Conservation (phyloP, 2,888 invertebrate species). For the Drosophila parthenogenetica region DNA sequence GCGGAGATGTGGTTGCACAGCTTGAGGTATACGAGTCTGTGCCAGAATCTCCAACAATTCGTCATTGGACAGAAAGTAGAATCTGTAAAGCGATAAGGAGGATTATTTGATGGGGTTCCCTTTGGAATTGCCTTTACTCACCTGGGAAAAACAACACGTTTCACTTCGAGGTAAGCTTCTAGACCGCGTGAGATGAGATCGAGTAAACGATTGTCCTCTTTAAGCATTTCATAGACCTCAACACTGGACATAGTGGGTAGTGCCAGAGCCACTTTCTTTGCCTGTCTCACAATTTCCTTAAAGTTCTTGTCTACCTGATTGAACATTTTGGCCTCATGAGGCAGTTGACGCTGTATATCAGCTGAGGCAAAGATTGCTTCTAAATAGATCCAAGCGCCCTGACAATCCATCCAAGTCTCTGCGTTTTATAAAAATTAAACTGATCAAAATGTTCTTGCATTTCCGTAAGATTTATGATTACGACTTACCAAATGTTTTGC, state of each 20-base stretch:
- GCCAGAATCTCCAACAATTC: slow-evolving; percentile 95
- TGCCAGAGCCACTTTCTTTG: slow-evolving; percentile 92
- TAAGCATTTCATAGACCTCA: slow-evolving; percentile 89
- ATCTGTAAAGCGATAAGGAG: slow-evolving; percentile 82
- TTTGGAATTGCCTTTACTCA: slow-evolving; percentile 24
- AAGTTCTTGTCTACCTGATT: slow-evolving; percentile 94
- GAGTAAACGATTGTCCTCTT: slow-evolving; percentile 91
- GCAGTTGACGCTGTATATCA: slow-evolving; percentile 96
- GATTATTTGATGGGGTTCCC: no score
- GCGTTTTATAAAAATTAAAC: neutral
- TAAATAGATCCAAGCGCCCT: slow-evolving; percentile 96
- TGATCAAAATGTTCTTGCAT: neutral
- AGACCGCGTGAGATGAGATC: slow-evolving; percentile 96
- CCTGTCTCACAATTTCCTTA: slow-evolving; percentile 94
- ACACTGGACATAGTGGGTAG: slow-evolving; percentile 92
- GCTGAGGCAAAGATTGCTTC: slow-evolving; percentile 98
- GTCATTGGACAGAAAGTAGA: slow-evolving; percentile 96
- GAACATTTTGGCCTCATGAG: slow-evolving; percentile 95
- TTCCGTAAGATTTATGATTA: no score
- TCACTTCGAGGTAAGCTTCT: slow-evolving; percentile 95
- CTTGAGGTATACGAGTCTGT: slow-evolving; percentile 94
- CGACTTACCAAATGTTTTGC: slow-evolving; percentile 90
- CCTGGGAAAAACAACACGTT: slow-evolving; percentile 94
- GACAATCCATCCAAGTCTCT: slow-evolving; percentile 96
- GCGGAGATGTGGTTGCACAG: slow-evolving; percentile 94